phyloP scores from a whole-genome alignment of 2,797 vertebrate genomes.

The Clarias pachynema region DNA sequence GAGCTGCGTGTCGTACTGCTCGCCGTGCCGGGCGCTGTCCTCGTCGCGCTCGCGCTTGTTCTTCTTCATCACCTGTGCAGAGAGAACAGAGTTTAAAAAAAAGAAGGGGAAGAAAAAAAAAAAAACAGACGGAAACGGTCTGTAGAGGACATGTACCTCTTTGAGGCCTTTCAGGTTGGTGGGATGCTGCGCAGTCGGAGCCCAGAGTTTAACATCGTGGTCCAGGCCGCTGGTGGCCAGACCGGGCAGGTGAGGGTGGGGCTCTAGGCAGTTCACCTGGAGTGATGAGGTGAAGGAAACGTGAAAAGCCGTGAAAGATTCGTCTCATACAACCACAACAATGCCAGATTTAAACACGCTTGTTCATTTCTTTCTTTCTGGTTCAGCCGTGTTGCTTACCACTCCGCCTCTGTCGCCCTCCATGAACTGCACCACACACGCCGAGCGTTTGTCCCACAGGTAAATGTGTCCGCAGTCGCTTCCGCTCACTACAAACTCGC shows the following conservation, averaged over 20 bases:
- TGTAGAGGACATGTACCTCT: constrained; percentile 73
- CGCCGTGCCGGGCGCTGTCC: constrained; percentile 89
- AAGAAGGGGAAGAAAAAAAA: too few relatives aligned
- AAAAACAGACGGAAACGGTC: background rate
- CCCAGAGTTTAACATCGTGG: constrained; percentile 96
- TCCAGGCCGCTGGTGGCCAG: constrained; percentile 96
- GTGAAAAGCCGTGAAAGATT: too few relatives aligned
- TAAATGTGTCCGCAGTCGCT: constrained; percentile 98
- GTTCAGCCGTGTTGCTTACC: constrained; percentile 73
- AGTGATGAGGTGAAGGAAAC: background rate
- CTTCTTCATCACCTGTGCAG: constrained; percentile 90
- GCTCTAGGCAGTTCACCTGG: constrained; percentile 95
- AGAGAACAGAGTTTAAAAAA: background rate
- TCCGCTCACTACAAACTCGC: constrained; percentile 96
- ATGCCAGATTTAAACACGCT: background rate
- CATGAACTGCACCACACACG: constrained; percentile 95
- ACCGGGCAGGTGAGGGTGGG: constrained; percentile 90
- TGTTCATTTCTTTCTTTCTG: background rate
- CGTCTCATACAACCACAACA: background rate
- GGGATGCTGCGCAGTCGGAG: constrained; percentile 86
- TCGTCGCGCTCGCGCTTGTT: constrained; percentile 94
- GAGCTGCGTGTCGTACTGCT: constrained; percentile 94
- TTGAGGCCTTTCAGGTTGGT: constrained; percentile 88
- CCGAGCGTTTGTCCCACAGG: constrained; percentile 95
- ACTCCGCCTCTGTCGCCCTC: constrained; percentile 95